Evolutionary conservation across 1,140 invertebrate species (phyloP), one percentile per base, ranked within the genome.

Genomic region (Zaprionus gabonicus): DNA sequence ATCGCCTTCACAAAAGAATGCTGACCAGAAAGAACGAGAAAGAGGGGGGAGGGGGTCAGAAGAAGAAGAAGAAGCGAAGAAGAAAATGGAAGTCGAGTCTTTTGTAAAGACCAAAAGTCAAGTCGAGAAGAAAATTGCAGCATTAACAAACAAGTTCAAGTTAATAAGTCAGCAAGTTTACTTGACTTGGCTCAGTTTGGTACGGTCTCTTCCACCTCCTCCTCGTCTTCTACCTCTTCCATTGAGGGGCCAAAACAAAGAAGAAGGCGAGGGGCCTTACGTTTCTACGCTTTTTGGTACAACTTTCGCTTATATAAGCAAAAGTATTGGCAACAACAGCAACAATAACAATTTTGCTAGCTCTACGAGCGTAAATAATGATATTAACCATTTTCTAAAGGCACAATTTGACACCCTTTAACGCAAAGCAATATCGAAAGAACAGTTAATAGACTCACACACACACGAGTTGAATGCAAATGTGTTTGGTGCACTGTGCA

Each of bases 241-340:
- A 51, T 51, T 51, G 20, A 51, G 46, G 46, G 46, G 46, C 46
- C 20, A 36, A 13, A 64, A 51, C 6, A 64, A 55, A 65, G 31
- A 31, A 31, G 28, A 31, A 31, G 49, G 7, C 17, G 38, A 23
- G 13, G 55, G 15, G 57, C 41, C 67, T 62, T 44, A 69, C 65
- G 69, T 83, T 82, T 83, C 59, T 58, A 78, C 59, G 56, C 59
- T 64, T 83, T 71, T 65, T 79, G 67, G 60, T 66, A 27, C 69
- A 84, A 87, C 85, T 90, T 87, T 87, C 81, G 84, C 84, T 87
- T 88, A 88, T 88, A 87, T 87, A 87, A 88, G 84, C 84, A 87
- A 57, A 81, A 87, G 59, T 51, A 65, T 81, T 71, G 63, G 58
- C 63, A 84, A 66, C 70, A 46, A 67, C 13, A 41, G 15, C 12